These are phyloP conservation scores for Dryoscopus gambensis DNA, from an alignment of 2,113 vertebrate genomes.

Conservation along the genomic window DNA sequence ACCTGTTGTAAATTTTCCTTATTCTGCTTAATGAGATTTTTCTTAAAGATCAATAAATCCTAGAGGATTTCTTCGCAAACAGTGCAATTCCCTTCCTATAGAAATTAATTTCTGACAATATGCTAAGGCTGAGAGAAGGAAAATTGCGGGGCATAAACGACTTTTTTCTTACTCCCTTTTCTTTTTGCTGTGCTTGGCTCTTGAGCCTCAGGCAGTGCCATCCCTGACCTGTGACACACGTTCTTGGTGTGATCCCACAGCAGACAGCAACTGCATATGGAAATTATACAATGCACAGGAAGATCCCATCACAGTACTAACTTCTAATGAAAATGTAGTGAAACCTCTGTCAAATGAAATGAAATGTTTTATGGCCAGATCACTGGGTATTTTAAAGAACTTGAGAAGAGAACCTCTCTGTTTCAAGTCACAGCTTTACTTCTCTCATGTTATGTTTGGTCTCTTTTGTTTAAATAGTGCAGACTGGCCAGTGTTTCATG, in stretches of 20 bases:
- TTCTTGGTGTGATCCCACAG: neutral
- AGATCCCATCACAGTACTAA: neutral
- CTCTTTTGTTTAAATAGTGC: slow-evolving; percentile 7
- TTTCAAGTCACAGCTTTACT: slow-evolving; percentile 4
- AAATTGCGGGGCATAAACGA: neutral
- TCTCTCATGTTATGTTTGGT: neutral
- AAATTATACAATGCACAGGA: neutral
- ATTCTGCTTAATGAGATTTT: slow-evolving; percentile 63
- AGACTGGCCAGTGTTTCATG: neutral
- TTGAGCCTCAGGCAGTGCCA: neutral
- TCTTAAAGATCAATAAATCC: slow-evolving; percentile 72
- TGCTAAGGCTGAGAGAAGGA: neutral
- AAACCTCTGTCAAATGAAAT: neutral
- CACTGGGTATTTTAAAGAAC: neutral
- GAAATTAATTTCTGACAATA: slow-evolving; percentile 42
- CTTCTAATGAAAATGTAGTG: neutral
- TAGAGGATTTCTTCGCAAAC: slow-evolving; percentile 58
- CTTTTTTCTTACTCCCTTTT: neutral
- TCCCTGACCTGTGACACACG: neutral
- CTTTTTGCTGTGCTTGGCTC: neutral
- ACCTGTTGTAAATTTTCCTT: slow-evolving; percentile 64
- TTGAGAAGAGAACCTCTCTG: neutral
- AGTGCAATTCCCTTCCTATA: slow-evolving; percentile 29
- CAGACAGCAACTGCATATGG: neutral
- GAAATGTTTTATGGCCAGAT: neutral